Evolutionary conservation across 1,140 invertebrate genomes (phyloP).

Genomic region (Rhizoglyphus robini): DNA sequence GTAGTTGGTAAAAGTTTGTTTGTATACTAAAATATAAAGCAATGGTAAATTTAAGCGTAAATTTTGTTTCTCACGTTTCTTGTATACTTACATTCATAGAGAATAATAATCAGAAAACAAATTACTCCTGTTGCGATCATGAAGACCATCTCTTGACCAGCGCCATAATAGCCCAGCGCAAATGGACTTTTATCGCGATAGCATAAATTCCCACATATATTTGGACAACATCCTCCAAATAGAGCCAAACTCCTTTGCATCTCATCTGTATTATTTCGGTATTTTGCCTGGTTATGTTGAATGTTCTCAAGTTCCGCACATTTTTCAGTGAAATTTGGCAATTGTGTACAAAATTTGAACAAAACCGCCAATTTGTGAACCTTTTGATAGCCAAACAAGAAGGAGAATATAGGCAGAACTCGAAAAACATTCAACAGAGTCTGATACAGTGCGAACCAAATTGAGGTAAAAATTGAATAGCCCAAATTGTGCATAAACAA

Average conservation of each 20-base stretch:
- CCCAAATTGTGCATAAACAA: background rate
- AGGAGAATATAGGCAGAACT: slow-evolving; percentile 13
- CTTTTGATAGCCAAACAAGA: slow-evolving; percentile 13
- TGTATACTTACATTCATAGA: background rate
- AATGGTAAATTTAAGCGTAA: background rate
- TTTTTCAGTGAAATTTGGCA: too few relatives aligned
- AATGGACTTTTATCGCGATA: background rate
- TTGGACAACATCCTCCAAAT: slow-evolving; percentile 6
- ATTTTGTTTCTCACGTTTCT: background rate
- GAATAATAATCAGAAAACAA: background rate
- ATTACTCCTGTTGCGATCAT: background rate
- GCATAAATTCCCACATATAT: background rate
- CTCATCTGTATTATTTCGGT: too few relatives aligned
- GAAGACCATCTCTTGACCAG: background rate
- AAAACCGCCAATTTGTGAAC: background rate
- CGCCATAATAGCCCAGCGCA: background rate
- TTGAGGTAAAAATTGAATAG: background rate
- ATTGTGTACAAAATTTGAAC: background rate
- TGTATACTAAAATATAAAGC: background rate
- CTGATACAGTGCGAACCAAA: background rate
- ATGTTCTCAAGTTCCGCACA: too few relatives aligned
- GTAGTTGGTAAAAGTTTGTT: background rate
- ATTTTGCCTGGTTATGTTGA: too few relatives aligned
- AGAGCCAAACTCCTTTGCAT: slow-evolving; percentile 2
- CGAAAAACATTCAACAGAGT: background rate